A percentile compares a stretch with the other conserved stretches of the same genome.
Conservation (phyloP, 1,140 invertebrate genomes). For the Brachionus rubens region DNA sequence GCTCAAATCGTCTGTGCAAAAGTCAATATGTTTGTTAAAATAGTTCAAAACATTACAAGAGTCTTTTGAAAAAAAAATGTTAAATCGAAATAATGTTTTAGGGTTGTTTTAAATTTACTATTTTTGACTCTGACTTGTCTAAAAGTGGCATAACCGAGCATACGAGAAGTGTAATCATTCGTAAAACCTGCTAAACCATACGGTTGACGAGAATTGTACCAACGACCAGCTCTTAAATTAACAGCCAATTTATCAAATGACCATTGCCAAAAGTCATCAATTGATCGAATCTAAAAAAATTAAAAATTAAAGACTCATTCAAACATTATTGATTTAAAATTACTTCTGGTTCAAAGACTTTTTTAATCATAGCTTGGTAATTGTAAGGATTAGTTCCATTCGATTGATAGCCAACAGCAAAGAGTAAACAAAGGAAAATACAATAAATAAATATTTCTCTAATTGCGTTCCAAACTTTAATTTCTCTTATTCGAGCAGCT, state of each 20-base stretch:
- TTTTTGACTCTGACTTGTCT: conserved; percentile 56
- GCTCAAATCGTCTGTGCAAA: background rate
- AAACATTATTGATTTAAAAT: background rate
- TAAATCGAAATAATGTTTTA: background rate
- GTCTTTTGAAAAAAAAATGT: background rate
- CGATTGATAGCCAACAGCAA: conserved; percentile 61
- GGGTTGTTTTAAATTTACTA: conserved; percentile 35
- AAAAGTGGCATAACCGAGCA: conserved; percentile 65
- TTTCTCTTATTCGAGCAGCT: too few relatives aligned
- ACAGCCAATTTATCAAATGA: background rate
- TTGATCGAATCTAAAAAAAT: background rate
- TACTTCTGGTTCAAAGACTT: conserved; percentile 54
- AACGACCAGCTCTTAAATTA: background rate
- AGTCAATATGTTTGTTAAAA: background rate
- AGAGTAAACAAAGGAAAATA: conserved; percentile 62
- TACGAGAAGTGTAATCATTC: conserved; percentile 62
- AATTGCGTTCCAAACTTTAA: conserved; percentile 61
- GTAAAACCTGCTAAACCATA: conserved; percentile 58
- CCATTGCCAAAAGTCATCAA: conserved; percentile 29
- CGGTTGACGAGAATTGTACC: conserved; percentile 24
- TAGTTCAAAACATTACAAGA: background rate
- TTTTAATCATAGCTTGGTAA: conserved; percentile 59
- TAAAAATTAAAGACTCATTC: conserved; percentile 50
- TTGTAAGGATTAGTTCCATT: conserved; percentile 58
- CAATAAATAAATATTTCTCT: conserved; percentile 61